Evolutionary conservation across 2,888 invertebrate genomes (phyloP), one percentile per base, ranked within the genome.

Genomic region (Anticlea derivata): DNA sequence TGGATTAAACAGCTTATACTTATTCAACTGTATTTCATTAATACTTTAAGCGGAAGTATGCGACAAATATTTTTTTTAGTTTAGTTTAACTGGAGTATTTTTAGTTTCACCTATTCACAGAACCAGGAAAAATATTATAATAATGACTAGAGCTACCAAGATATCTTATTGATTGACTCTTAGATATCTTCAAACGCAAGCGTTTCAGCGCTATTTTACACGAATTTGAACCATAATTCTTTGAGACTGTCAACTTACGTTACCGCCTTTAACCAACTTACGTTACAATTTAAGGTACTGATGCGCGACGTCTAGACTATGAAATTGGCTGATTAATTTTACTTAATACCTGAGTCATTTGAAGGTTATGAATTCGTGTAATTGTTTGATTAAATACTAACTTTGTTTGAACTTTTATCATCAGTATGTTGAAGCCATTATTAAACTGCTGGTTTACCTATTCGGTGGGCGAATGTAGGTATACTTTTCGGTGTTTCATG

Each of bases 1-100:
- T 31, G 43, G 40, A 40, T 40, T 49, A 49, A 29, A 13, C 29
- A 24, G 34, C 27, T 51, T 31, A 27, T 24, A 45, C 44, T 45
- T 50, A n/a, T n/a, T n/a, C n/a, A n/a, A n/a, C n/a, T n/a, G n/a
- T n/a, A n/a, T n/a, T n/a, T n/a, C n/a, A n/a, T n/a, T 37, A 31
- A 23, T 35, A 27, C 17, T 24, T 41, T 12, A 8, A 10, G 27
- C 24, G 13, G 26, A 26, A 11, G 22, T 29, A 35, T 22, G 23
- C 5, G 13, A 22, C 5, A 29, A 10, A 10, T 5, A 20, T 11
- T 10, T 29, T 39, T 7, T 7, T 7, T 24, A 10, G 38, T 20
- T 7, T 26, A 27, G 23, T 11, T 35, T 12, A 0, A 8, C 24
- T 12, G 7, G 7, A 7, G 13, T 38, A 8, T 27, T 6, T 26